phyloP scores from a whole-genome alignment of 2,113 vertebrate species.

The Neotoma lepida region DNA sequence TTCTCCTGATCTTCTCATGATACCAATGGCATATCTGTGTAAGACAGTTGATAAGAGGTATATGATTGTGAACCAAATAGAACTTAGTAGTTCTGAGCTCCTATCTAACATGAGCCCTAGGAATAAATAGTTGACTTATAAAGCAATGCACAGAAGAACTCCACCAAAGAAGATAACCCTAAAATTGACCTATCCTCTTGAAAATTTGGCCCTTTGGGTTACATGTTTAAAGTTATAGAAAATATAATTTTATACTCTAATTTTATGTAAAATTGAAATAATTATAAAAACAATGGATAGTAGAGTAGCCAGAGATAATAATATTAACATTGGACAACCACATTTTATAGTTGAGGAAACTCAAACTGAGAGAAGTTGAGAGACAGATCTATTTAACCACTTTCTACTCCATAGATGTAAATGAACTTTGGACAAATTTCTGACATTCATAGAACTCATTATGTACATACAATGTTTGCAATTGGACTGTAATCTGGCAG shows the following conservation, averaged over 20 bases:
- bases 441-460: background rate
- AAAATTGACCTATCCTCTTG: background rate
- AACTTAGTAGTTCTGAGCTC: background rate
- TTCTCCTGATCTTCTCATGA: background rate
- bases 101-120: background rate
- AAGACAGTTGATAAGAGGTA: background rate
- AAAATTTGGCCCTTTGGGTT: background rate
- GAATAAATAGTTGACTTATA: background rate
- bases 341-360: background rate
- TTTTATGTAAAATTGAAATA: conserved; percentile 13
- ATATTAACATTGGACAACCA: background rate
- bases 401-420: background rate
- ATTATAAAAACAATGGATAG: background rate
- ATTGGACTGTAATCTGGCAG: background rate
- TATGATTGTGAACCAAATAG: background rate
- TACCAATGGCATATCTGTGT: background rate
- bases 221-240: background rate
- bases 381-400: background rate
- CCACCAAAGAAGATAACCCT: background rate
- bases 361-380: background rate
- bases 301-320: background rate
- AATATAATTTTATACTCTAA: background rate
- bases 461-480: background rate
- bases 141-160: background rate
- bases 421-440: background rate